Evolutionary conservation across 2,888 invertebrate genomes (phyloP).

Genomic region (Lasioglossum villosulum): DNA sequence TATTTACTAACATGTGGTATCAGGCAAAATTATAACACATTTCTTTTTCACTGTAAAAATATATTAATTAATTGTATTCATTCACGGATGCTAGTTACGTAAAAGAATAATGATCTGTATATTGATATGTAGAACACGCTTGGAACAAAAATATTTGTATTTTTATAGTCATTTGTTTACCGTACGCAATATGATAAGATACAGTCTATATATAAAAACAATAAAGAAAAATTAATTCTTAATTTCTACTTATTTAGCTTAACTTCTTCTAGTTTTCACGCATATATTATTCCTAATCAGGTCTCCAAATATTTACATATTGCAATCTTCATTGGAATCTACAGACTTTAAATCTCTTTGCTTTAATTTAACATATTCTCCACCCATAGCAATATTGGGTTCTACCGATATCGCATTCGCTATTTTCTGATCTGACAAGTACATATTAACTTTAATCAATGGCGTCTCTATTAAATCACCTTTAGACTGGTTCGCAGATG

Average conservation of each 20-base stretch:
- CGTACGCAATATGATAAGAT: neutral
- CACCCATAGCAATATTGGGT: constrained; percentile 58
- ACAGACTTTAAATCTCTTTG: constrained; percentile 79
- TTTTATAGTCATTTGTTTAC: constrained; percentile 1
- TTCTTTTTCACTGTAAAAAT: constrained; percentile 52
- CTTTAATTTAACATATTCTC: constrained; percentile 72
- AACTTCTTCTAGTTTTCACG: constrained; percentile 11
- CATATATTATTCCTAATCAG: constrained; percentile 48
- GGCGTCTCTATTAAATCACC: constrained; percentile 26
- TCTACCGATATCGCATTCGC: constrained; percentile 69
- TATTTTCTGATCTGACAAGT: constrained; percentile 75
- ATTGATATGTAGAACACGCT: constrained; percentile 3
- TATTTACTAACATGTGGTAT: neutral
- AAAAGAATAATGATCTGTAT: constrained; percentile 14
- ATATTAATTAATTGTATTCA: constrained; percentile 41
- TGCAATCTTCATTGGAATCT: constrained; percentile 53
- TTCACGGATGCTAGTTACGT: constrained; percentile 5
- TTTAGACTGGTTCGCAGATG: constrained; percentile 7
- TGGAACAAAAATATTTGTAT: constrained; percentile 31
- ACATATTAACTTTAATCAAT: constrained; percentile 72
- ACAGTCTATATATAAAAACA: constrained; percentile 23
- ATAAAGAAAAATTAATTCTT: neutral
- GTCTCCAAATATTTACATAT: constrained; percentile 38
- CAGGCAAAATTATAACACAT: neutral
- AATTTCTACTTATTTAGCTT: constrained; percentile 18